Base-by-base conservation (phyloP, 2,888 invertebrate genomes). In the Ormyrus thymus region DNA sequence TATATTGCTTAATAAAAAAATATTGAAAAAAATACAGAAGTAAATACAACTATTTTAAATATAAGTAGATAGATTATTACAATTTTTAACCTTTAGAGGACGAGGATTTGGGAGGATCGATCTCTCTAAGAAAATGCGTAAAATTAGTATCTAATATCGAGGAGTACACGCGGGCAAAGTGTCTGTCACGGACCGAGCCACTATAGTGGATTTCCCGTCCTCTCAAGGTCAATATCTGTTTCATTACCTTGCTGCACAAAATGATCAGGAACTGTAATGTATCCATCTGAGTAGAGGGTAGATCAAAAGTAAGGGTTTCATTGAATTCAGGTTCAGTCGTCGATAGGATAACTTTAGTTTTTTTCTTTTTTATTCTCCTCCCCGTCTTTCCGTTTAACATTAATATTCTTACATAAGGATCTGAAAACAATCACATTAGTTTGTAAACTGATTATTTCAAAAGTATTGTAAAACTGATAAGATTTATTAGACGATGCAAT, bases 291-390 rank as follows among this genome's bases (percentile, higher is more conserved):
- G 86, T 84, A 53, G 84, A 84, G 45, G 87, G 85, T 51, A 91
- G 82, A 81, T 91, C 90, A 81, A 91, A 91, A 2, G 90, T 90
- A 10, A 91, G 83, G 2, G 90, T 90, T 82, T 91, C 91, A 78
- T 91, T 90, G 82, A 90, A 91, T 73, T 90, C 89, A 4, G 90
- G 89, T 11, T 88, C 87, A n/a, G 84, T 81, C 0, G 85, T 85
- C 2, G 86, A 86, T 6, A 79, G 81, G 15, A 89, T 80, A 7
- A 84, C 82, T 74, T 86, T 86, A 0, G 91, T 91, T 83, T 89
- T 91, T 70, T 88, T 90, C 82, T 90, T 90, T 65, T 90, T 90
- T 48, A 91, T 83, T 45, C 90, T 88, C 65, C 90, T 87, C 0
- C 91, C 90, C 0, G 88, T 88, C 80, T 86, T 87, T 7, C 89